Conservation (phyloP, 2,797 vertebrate species). For the Simalia tracyae region DNA sequence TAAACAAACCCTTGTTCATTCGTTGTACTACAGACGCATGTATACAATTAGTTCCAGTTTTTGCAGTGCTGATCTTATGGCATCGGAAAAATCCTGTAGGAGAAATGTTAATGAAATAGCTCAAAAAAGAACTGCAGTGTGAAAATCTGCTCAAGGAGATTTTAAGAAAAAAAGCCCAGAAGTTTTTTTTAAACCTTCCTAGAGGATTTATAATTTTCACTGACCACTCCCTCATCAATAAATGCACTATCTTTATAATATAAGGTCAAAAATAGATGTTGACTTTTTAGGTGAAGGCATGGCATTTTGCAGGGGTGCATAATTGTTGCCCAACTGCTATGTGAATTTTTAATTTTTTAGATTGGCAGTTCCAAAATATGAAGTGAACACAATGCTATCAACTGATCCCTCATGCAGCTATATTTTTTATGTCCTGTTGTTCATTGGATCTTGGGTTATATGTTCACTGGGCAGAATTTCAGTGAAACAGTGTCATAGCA, state of each 20-base stretch:
- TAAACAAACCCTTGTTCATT: background rate
- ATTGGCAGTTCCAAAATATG: background rate
- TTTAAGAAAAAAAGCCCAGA: constrained; percentile 4
- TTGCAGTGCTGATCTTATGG: constrained; percentile 31
- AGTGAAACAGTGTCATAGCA: no score
- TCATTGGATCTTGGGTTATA: background rate
- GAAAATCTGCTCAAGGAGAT: constrained; percentile 14
- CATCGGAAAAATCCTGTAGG: constrained; percentile 2
- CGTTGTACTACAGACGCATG: background rate
- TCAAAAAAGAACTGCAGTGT: constrained; percentile 2
- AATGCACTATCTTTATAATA: constrained; percentile 14
- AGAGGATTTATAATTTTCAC: constrained; percentile 35
- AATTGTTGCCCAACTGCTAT: background rate
- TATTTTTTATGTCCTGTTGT: background rate
- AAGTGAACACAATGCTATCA: background rate
- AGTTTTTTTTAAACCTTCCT: background rate
- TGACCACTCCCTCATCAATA: constrained; percentile 18
- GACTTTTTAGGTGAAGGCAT: constrained; percentile 1
- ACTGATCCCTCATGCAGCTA: background rate
- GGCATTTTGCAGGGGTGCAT: background rate
- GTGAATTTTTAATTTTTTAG: background rate
- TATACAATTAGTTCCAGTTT: constrained; percentile 12
- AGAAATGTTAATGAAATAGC: constrained; percentile 25
- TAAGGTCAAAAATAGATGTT: constrained; percentile 12
- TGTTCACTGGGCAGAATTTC: background rate